Conservation (phyloP, 2,888 invertebrate species). For the Camptogramma bilineatum region DNA sequence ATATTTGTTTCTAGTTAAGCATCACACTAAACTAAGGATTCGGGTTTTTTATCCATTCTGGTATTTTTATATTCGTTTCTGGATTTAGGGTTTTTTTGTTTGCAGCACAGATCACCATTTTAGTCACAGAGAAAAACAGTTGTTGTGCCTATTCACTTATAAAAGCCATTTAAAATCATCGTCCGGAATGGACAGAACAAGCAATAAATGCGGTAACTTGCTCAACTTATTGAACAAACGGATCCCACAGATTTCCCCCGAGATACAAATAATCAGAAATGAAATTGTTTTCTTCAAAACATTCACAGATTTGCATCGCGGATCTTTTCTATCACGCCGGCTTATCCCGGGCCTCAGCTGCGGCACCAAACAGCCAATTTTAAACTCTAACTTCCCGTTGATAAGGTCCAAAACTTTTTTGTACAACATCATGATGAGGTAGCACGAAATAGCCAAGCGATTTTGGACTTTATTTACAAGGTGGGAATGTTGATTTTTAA, state of each 20-base stretch:
- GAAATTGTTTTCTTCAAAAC: conserved; percentile 36
- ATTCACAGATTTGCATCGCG: conserved; percentile 44
- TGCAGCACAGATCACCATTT: too few species aligned
- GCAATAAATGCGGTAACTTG: not conserved
- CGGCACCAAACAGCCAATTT: conserved; percentile 20
- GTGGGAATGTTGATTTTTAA: conserved; percentile 1
- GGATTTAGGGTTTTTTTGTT: too few species aligned
- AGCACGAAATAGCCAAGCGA: not conserved
- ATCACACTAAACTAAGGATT: too few species aligned
- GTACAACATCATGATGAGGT: conserved; percentile 9
- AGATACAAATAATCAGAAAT: conserved; percentile 34
- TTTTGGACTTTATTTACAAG: conserved; percentile 3
- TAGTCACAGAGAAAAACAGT: too few species aligned
- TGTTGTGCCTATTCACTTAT: too few species aligned
- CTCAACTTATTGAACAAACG: conserved; percentile 1
- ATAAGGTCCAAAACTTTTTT: conserved; percentile 20
- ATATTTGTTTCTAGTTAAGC: too few species aligned
- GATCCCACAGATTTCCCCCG: conserved; percentile 23
- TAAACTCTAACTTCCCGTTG: conserved; percentile 5
- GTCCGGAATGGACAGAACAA: not conserved
- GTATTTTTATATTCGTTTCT: too few species aligned
- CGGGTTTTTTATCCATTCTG: too few species aligned
- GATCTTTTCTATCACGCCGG: conserved; percentile 42
- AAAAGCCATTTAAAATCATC: not conserved
- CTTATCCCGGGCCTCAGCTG: conserved; percentile 43